phyloP scores from a whole-genome alignment of 2,113 vertebrate species.

The Noturus placidus region DNA sequence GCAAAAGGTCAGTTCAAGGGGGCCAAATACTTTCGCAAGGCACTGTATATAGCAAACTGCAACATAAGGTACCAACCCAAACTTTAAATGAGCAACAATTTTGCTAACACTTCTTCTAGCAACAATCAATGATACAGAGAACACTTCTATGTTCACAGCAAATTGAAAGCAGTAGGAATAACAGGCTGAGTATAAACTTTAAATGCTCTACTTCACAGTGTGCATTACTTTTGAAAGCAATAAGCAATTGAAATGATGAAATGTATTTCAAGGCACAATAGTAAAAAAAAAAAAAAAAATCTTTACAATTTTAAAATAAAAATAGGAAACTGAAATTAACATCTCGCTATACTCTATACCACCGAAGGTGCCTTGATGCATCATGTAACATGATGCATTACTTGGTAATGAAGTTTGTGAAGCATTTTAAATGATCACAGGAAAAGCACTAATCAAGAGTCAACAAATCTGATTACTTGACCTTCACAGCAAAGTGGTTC shows the following conservation, averaged over 20 bases:
- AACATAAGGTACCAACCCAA: background rate
- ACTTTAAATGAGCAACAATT: constrained; percentile 4
- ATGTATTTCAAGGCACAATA: constrained; percentile 39
- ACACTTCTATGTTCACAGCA: constrained; percentile 11
- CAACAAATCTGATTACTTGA: background rate
- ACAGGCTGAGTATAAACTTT: constrained; percentile 19
- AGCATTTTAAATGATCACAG: background rate
- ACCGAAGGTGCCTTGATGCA: background rate
- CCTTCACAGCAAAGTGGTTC: constrained; percentile 30
- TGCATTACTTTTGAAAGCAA: constrained; percentile 12
- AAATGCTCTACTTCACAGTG: constrained; percentile 30
- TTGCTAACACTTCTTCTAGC: background rate
- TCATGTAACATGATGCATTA: background rate
- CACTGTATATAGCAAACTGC: background rate
- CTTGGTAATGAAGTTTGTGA: background rate
- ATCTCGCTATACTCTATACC: background rate
- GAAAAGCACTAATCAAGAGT: background rate
- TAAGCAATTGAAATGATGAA: background rate
- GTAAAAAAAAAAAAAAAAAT: constrained; percentile 29
- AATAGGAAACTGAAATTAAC: background rate
- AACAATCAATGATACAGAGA: background rate
- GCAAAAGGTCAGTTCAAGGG: too few relatives aligned
- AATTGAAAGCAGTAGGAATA: constrained; percentile 1
- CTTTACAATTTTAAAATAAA: constrained; percentile 13
- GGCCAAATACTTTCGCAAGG: too few relatives aligned